phyloP scores from a whole-genome alignment of 2,888 invertebrate species.

The Andrena bicolor region DNA sequence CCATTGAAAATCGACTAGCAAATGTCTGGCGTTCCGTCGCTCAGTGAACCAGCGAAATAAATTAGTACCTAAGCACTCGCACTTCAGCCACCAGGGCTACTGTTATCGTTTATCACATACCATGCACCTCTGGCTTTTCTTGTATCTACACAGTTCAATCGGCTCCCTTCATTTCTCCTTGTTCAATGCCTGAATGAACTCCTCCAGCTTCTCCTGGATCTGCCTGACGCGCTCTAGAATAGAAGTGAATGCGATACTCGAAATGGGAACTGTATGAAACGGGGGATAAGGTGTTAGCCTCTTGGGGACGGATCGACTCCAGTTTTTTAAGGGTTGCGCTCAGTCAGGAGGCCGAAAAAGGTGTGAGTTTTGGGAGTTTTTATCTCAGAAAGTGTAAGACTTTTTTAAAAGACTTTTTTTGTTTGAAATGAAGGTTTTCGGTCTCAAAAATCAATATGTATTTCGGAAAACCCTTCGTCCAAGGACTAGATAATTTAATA shows the following conservation, averaged over 20 bases:
- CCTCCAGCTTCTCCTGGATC: slow-evolving; percentile 99
- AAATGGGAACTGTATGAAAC: not conserved
- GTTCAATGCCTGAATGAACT: slow-evolving; percentile 98
- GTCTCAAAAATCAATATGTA: too few species aligned
- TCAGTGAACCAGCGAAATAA: slow-evolving; percentile 23
- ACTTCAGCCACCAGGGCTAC: slow-evolving; percentile 40
- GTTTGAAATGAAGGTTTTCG: too few species aligned
- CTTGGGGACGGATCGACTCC: too few species aligned
- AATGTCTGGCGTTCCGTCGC: not conserved
- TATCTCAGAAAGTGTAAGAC: too few species aligned
- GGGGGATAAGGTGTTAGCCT: too few species aligned
- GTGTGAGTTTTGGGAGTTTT: too few species aligned
- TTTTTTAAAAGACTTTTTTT: too few species aligned
- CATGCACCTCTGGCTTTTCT: slow-evolving; percentile 25
- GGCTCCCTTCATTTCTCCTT: slow-evolving; percentile 92
- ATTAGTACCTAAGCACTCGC: slow-evolving; percentile 46
- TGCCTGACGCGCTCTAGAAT: slow-evolving; percentile 96
- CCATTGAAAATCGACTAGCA: slow-evolving; percentile 25
- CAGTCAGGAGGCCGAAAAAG: too few species aligned
- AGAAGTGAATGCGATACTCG: slow-evolving; percentile 31
- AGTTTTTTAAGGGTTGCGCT: too few species aligned
- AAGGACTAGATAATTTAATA: too few species aligned
- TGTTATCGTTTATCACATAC: slow-evolving; percentile 37
- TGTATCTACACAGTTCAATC: slow-evolving; percentile 1
- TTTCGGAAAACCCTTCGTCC: too few species aligned